phyloP scores from a whole-genome alignment of 2,113 vertebrate species.

The Colossoma macropomum region DNA sequence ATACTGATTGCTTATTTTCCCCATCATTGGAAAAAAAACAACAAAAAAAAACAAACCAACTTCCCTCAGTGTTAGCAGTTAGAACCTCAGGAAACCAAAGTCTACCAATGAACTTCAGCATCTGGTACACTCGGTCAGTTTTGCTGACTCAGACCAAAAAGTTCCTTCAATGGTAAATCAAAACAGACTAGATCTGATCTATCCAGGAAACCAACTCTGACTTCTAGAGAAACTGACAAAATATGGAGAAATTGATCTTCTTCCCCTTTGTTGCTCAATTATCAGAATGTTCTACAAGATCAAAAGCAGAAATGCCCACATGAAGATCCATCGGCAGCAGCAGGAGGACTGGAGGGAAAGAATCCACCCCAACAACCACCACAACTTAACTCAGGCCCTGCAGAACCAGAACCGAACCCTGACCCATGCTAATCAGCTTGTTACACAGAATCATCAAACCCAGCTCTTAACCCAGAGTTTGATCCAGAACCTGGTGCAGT shows the following conservation, averaged over 20 bases:
- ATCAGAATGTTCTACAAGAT: constrained; percentile 83
- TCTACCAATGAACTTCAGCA: too few relatives aligned
- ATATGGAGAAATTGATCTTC: background rate
- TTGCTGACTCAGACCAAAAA: too few relatives aligned
- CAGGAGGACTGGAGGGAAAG: constrained; percentile 74
- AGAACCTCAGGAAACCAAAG: too few relatives aligned
- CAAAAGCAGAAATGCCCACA: constrained; percentile 84
- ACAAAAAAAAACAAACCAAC: too few relatives aligned
- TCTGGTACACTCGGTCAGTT: too few relatives aligned
- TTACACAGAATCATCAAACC: constrained; percentile 39
- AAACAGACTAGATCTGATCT: too few relatives aligned
- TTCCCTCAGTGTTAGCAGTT: too few relatives aligned
- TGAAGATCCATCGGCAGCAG: constrained; percentile 84
- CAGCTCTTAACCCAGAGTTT: constrained; percentile 50
- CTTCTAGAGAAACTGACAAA: too few relatives aligned
- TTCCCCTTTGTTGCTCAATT: background rate
- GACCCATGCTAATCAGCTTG: constrained; percentile 43
- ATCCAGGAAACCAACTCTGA: too few relatives aligned
- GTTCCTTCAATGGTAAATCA: too few relatives aligned
- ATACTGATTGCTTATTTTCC: too few relatives aligned
- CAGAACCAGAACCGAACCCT: constrained; percentile 65
- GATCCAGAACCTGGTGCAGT: constrained; percentile 55
- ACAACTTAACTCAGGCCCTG: constrained; percentile 55
- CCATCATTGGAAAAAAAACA: too few relatives aligned
- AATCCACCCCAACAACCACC: constrained; percentile 58